phyloP scores from a whole-genome alignment of 2,797 vertebrate species.

The Sciaenops ocellatus region DNA sequence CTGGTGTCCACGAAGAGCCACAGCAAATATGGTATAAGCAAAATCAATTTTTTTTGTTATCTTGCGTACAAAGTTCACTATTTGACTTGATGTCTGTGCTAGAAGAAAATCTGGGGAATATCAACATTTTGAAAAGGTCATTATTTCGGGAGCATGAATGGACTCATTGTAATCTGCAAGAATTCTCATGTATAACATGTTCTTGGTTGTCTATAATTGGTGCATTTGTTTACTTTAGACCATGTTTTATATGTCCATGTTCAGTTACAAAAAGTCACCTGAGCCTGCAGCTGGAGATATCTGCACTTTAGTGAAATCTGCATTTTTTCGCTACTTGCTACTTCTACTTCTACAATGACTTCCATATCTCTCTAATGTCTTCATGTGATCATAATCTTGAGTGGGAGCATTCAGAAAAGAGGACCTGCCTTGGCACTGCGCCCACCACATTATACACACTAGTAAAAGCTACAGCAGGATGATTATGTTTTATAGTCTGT shows the following conservation, averaged over 20 bases:
- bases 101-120: not conserved
- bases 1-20: not conserved
- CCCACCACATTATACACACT: constrained; percentile 13
- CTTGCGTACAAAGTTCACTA: not conserved
- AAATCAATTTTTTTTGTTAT: not conserved
- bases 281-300: not conserved
- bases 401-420: constrained; percentile 18
- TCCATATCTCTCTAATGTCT: constrained; percentile 6
- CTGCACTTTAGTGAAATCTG: not conserved
- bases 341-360: not conserved
- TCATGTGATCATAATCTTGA: constrained; percentile 27
- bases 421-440: not conserved
- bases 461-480: constrained; percentile 8
- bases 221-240: not conserved
- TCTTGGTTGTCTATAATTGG: not conserved
- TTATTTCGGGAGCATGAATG: not conserved
- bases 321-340: constrained; percentile 11
- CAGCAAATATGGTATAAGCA: not conserved
- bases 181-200: not conserved
- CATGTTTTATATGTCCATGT: not conserved
- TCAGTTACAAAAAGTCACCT: not conserved
- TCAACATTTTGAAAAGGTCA: too few relatives aligned
- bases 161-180: not conserved
- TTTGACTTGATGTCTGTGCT: not conserved
- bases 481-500: constrained; percentile 34